Conservation (phyloP, 2,797 vertebrate species). For the Trichosurus vulpecula region DNA sequence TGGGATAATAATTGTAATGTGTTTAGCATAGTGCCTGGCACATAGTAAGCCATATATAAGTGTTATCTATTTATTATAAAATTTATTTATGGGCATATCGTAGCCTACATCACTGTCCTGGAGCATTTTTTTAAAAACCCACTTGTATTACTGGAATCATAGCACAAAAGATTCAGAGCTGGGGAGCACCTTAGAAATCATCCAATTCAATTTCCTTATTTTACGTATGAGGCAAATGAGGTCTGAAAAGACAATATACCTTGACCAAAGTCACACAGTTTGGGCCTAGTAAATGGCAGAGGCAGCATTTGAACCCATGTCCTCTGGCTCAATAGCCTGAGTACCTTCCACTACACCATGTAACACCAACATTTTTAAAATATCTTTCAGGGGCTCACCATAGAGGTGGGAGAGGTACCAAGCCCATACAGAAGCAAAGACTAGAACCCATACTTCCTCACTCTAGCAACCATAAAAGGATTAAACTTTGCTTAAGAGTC, state of each 20-base stretch:
- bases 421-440: not conserved
- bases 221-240: not conserved
- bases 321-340: not conserved
- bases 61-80: not conserved
- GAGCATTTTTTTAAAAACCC: constrained; percentile 71
- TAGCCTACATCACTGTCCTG: constrained; percentile 60
- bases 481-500: not conserved
- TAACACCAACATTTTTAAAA: not conserved
- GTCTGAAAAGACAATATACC: not conserved
- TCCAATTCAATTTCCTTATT: not conserved
- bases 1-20: not conserved
- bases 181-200: not conserved
- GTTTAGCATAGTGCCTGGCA: not conserved
- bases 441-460: not conserved
- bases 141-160: constrained; percentile 69
- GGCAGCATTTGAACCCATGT: not conserved
- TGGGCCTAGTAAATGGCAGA: not conserved
- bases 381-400: not conserved
- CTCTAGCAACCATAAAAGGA: not conserved
- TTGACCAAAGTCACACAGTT: not conserved
- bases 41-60: not conserved
- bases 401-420: not conserved
- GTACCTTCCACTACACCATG: not conserved
- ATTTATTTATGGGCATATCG: constrained; percentile 63
- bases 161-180: constrained; percentile 33